Conservation (phyloP, 2,888 invertebrate species). For the Drosophila kuntzei region DNA sequence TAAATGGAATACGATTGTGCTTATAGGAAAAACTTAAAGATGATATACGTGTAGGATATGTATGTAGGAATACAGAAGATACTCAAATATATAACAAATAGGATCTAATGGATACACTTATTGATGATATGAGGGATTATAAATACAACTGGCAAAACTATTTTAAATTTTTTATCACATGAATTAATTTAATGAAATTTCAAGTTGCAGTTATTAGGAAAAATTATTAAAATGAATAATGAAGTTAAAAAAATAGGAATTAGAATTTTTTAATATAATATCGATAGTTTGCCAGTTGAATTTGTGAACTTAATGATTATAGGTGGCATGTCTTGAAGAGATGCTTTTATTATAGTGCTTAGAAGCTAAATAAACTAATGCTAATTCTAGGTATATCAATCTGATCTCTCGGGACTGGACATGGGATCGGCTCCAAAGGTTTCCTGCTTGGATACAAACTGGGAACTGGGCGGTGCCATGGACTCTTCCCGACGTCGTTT, state of each 20-base stretch:
- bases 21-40: neutral
- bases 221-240: no score
- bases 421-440: constrained; percentile 48
- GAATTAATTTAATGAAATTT: no score
- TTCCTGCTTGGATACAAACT: constrained; percentile 40
- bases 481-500: constrained; percentile 56
- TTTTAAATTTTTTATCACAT: neutral
- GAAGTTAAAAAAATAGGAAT: no score
- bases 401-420: constrained; percentile 70
- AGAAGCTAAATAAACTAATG: neutral
- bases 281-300: neutral
- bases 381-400: constrained; percentile 46
- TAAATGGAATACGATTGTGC: neutral
- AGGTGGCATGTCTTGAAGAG: constrained; percentile 15
- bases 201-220: no score
- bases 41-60: no score
- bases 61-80: neutral
- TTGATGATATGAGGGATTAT: neutral
- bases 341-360: constrained; percentile 9
- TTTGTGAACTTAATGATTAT: constrained; percentile 2
- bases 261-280: neutral
- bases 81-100: neutral
- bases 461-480: constrained; percentile 14
- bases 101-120: neutral
- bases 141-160: neutral